Evolutionary conservation across 2,113 vertebrate species (phyloP), one percentile per base, ranked within the genome.

Genomic region (Genyomyrus donnyi): DNA sequence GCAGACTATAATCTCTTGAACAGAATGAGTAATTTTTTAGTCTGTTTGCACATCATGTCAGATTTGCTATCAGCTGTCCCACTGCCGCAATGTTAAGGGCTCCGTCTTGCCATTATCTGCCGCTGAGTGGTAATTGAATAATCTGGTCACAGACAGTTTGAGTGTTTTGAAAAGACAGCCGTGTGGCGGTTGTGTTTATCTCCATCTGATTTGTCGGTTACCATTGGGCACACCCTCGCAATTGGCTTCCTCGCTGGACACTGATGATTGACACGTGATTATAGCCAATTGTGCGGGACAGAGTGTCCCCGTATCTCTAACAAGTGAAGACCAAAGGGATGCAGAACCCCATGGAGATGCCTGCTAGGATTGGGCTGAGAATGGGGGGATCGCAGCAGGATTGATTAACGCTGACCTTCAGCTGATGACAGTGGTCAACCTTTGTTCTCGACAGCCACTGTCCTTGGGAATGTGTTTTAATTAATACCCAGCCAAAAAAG

Each of bases 31-130:
- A 31, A 50, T 89, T 83, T 62, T 17, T 89, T 83, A 39, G 35
- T 80, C 88, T 49, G 27, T 80, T 89, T 77, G 62, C 70, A 24
- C n/a, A 74, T 50, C 88, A 89, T 80, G 66, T 80, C 46, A 50
- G 35, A 70, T 35, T 10, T 9, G 46, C 62, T 83, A 15, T 83
- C 48, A 89, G 27, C 80, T 27, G 27, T 31, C 49, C 27, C 17
- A 10, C 70, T 17, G 70, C n/a, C 70, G 0, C 17, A 27, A 80
- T 53, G 8, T 39, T 49, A 53, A 80, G n/a, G 87, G 19, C 27
- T 56, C 39, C 15, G 17, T 21, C 50, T 27, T 66, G 7, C 56
- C 39, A 62, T 62, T 58, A 46, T 45, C 56, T 35, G 35, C 27
- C 27, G 19, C 56, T 27, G 7, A 46, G n/a, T 88, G 17, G 21